Evolutionary conservation across 2,113 vertebrate genomes (phyloP).

Genomic region (Daphoenositta chrysoptera): DNA sequence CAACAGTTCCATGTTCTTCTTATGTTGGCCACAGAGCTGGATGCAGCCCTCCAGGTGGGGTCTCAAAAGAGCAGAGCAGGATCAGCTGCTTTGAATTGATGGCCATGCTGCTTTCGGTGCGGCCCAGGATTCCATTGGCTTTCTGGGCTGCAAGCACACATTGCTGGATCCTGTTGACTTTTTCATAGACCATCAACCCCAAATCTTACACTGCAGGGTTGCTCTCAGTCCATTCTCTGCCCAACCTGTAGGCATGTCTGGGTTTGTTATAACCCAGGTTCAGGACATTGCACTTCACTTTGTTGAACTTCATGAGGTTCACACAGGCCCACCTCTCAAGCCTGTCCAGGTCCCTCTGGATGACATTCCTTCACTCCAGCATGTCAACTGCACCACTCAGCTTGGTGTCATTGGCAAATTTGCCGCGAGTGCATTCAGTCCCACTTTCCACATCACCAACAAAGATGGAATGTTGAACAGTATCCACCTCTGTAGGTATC

Average conservation of each 20-base stretch:
- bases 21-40: neutral
- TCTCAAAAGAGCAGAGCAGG: neutral
- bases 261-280: neutral
- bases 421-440: neutral
- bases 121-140: neutral
- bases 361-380: neutral
- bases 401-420: neutral
- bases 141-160: neutral
- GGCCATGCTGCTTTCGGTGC: accelerated
- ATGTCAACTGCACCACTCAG: neutral
- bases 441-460: neutral
- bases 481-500: neutral
- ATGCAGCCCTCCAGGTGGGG: neutral
- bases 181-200: neutral
- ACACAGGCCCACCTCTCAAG: too few relatives aligned
- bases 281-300: neutral
- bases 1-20: neutral
- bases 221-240: neutral
- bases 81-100: too few relatives aligned
- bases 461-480: neutral
- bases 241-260: neutral
- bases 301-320: neutral
- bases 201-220: neutral
- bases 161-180: neutral
- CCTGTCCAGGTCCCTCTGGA: neutral